A percentile compares a stretch with the other conserved stretches of the same genome.
phyloP scores from a whole-genome alignment of 2,797 vertebrate species.

The Danio aesculapii region DNA sequence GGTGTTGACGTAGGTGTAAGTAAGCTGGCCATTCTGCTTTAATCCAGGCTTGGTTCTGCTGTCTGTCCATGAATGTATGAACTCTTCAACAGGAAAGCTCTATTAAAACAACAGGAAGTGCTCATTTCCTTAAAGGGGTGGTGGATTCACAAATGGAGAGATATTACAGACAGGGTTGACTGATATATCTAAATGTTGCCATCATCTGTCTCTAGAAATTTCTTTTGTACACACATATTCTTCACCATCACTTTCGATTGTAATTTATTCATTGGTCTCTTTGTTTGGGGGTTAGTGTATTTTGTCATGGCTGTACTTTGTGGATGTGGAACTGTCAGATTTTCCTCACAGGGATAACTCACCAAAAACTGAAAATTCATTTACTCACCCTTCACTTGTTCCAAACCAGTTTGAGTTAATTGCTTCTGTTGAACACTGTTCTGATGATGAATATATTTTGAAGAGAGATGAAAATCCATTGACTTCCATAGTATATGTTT shows the following conservation, averaged over 20 bases:
- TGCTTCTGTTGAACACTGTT: too few relatives aligned
- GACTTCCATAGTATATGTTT: too few relatives aligned
- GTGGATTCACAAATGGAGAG: conserved; percentile 73
- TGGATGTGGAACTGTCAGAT: neutral
- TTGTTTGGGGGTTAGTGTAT: neutral
- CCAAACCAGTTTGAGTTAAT: too few relatives aligned
- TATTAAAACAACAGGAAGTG: conserved; percentile 82
- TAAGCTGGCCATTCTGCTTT: conserved; percentile 43
- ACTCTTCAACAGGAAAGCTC: conserved; percentile 77
- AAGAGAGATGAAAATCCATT: too few relatives aligned
- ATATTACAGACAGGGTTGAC: conserved; percentile 54
- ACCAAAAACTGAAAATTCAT: too few relatives aligned
- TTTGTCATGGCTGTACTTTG: neutral
- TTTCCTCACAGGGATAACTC: too few relatives aligned
- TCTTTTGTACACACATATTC: neutral
- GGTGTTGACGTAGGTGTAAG: conserved; percentile 19
- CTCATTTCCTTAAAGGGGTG: conserved; percentile 79
- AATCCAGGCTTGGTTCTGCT: conserved; percentile 35
- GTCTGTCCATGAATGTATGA: conserved; percentile 72
- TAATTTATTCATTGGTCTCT: neutral
- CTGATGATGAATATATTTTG: too few relatives aligned
- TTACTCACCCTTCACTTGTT: too few relatives aligned
- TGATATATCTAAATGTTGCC: conserved; percentile 49
- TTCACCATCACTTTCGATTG: too few relatives aligned
- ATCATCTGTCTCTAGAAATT: neutral